These are phyloP conservation scores for Notarius quadriscutis DNA, from an alignment of 2,113 vertebrate genomes.

Conservation along the genomic window DNA sequence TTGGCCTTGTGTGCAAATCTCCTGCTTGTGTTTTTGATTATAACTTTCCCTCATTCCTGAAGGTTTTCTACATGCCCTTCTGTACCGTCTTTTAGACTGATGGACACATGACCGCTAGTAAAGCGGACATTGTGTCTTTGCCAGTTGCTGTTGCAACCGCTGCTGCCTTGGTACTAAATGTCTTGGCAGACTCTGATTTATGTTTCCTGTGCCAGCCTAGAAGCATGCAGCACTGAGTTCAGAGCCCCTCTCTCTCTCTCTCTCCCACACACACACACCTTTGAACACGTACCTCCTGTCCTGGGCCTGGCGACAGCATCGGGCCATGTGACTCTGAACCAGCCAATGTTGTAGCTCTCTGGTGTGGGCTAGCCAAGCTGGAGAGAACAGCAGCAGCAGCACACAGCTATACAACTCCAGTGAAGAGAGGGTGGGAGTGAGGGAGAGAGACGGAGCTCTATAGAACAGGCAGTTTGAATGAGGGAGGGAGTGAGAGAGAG, in stretches of 20 bases:
- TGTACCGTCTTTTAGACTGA: constrained; percentile 16
- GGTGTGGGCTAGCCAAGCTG: constrained; percentile 47
- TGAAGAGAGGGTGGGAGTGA: constrained; percentile 22
- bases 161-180: constrained; percentile 39
- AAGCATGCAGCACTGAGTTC: constrained; percentile 38
- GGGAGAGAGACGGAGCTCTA: constrained; percentile 8
- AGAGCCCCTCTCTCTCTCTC: constrained; percentile 18
- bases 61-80: not conserved
- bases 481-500: not conserved
- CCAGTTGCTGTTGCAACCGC: constrained; percentile 20
- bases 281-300: constrained; percentile 31
- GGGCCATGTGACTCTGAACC: constrained; percentile 50
- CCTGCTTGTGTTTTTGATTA: not conserved
- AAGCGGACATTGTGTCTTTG: constrained; percentile 14
- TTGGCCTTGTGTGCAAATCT: not conserved
- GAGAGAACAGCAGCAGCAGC: constrained; percentile 39
- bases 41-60: not conserved
- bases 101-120: constrained; percentile 12
- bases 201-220: constrained; percentile 21
- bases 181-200: constrained; percentile 53
- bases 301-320: constrained; percentile 56
- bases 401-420: constrained; percentile 45
- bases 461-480: constrained; percentile 22
- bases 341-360: constrained; percentile 50
- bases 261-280: constrained; percentile 13